Conservation (phyloP, 2,888 invertebrate species). For the Lasioglossum lativentre region DNA sequence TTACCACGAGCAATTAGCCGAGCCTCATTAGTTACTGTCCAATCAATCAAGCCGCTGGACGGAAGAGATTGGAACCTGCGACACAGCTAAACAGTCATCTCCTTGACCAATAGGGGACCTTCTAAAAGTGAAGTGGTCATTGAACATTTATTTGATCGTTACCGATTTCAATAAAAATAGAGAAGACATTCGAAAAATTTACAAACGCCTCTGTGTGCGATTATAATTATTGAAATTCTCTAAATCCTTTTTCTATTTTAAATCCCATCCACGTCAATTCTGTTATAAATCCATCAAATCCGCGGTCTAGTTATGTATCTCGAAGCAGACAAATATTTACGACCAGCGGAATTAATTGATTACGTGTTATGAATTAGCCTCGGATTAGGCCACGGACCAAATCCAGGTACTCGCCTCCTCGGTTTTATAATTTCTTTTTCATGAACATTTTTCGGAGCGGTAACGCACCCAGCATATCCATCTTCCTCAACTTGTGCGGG, state of each 20-base stretch:
- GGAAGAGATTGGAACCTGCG: slow-evolving; percentile 59
- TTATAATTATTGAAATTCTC: not conserved
- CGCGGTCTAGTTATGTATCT: not conserved
- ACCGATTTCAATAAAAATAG: no score
- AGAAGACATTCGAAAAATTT: no score
- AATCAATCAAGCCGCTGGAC: slow-evolving; percentile 74
- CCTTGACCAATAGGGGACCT: not conserved
- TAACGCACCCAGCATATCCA: slow-evolving; percentile 59
- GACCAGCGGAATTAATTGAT: not conserved
- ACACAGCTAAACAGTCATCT: slow-evolving; percentile 16
- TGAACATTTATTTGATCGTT: not conserved
- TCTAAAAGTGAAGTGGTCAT: not conserved
- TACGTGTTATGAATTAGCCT: not conserved
- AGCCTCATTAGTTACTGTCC: slow-evolving; percentile 79
- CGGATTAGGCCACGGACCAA: not conserved
- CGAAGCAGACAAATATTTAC: not conserved
- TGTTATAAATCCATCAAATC: not conserved
- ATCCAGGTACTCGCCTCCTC: no score
- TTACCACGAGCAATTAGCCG: slow-evolving; percentile 76
- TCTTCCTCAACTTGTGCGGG: slow-evolving; percentile 68
- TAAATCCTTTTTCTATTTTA: not conserved
- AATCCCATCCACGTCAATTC: not conserved
- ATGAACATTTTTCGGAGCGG: not conserved
- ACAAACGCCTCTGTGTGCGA: no score
- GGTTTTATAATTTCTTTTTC: not conserved